These are phyloP conservation scores for Antigone vipio DNA, from an alignment of 2,113 vertebrate species.

Conservation along the genomic window DNA sequence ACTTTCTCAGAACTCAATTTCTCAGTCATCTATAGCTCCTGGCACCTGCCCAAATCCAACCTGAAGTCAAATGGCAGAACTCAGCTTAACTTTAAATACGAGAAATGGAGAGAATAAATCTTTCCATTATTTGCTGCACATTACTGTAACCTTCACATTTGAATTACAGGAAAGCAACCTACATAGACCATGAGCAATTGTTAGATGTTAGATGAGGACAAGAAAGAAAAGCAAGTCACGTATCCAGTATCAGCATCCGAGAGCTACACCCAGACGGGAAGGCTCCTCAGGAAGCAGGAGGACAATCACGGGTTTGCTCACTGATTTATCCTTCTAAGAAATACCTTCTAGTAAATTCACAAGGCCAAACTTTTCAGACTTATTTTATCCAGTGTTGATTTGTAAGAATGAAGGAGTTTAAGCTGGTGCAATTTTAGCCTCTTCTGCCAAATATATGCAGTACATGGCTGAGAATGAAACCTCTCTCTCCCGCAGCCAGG, in stretches of 20 bases:
- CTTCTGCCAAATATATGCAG: neutral
- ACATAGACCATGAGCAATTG: neutral
- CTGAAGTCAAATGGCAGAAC: neutral
- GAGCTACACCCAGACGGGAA: neutral
- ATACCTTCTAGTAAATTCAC: neutral
- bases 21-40: neutral
- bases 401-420: neutral
- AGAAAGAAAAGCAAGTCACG: neutral
- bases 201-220: neutral
- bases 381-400: neutral
- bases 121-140: neutral
- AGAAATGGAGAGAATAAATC: neutral
- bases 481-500: neutral
- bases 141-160: neutral
- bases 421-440: neutral
- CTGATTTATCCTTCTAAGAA: neutral
- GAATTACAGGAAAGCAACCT: neutral
- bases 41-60: neutral
- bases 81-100: neutral
- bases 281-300: neutral
- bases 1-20: constrained; percentile 3
- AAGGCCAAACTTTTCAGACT: neutral
- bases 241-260: neutral
- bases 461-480: neutral
- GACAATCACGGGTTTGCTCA: neutral